Conservation (phyloP, 2,888 invertebrate genomes). For the Xanthia togata region DNA sequence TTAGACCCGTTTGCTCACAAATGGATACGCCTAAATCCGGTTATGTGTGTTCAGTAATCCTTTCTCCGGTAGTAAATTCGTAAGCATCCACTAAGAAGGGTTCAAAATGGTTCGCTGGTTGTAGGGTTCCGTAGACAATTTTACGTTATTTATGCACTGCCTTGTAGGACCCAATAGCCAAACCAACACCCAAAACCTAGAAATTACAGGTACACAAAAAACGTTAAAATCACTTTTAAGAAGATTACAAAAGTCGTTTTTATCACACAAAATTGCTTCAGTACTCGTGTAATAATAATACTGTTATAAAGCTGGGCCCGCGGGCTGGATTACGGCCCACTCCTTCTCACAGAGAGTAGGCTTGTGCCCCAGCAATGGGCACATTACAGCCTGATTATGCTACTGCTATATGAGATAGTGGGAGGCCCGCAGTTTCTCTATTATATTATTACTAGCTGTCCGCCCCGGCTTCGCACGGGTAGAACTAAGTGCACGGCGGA, state of each 20-base stretch:
- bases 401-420: too few species aligned
- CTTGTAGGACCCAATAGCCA: neutral
- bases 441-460: too few species aligned
- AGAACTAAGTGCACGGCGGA: too few species aligned
- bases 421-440: too few species aligned
- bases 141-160: neutral
- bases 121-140: constrained; percentile 18
- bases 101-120: constrained; percentile 47
- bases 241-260: neutral
- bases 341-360: too few species aligned
- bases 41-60: constrained; percentile 64
- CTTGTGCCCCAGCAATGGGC: too few species aligned
- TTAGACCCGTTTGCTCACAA: constrained; percentile 43
- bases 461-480: too few species aligned
- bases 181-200: neutral
- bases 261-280: neutral
- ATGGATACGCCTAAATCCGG: constrained; percentile 59
- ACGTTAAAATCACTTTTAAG: neutral
- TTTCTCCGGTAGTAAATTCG: constrained; percentile 56
- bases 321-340: too few species aligned
- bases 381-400: too few species aligned
- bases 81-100: constrained; percentile 56
- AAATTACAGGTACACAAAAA: neutral
- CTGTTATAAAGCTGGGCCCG: too few species aligned
- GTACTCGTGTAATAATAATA: too few species aligned